Evolutionary conservation across 2,113 vertebrate genomes (phyloP).

Genomic region (Serilophus lunatus): DNA sequence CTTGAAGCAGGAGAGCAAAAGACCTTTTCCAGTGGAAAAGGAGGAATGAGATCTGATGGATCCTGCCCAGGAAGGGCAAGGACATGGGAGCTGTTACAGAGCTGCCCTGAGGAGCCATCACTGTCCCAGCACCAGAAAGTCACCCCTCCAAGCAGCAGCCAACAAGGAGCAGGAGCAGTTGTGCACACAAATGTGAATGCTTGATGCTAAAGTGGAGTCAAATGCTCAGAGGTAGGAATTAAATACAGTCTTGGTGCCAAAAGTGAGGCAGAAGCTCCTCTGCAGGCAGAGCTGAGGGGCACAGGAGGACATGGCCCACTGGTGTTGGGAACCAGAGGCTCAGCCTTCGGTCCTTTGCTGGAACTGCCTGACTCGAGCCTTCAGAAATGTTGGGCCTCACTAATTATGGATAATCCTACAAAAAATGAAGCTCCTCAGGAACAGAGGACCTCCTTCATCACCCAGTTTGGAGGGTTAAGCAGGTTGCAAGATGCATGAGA

Average conservation of each 20-base stretch:
- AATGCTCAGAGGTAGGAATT: background rate
- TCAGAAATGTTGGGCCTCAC: background rate
- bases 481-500: background rate
- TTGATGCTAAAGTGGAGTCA: background rate
- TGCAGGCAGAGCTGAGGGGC: accelerated
- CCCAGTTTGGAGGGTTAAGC: background rate
- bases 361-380: background rate
- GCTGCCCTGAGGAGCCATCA: background rate
- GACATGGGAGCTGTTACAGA: background rate
- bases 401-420: conserved; percentile 41
- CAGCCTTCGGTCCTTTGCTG: background rate
- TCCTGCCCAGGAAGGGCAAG: background rate
- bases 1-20: background rate
- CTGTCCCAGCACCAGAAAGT: background rate
- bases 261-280: background rate
- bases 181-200: background rate
- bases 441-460: conserved; percentile 21
- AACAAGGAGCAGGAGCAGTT: background rate
- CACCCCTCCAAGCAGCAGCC: background rate
- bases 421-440: conserved; percentile 33
- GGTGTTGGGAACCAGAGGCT: background rate
- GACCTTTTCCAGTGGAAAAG: background rate
- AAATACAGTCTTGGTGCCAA: background rate
- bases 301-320: accelerated
- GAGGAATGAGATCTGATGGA: background rate